phyloP scores from a whole-genome alignment of 2,797 vertebrate genomes.

The Propithecus deckenii region DNA sequence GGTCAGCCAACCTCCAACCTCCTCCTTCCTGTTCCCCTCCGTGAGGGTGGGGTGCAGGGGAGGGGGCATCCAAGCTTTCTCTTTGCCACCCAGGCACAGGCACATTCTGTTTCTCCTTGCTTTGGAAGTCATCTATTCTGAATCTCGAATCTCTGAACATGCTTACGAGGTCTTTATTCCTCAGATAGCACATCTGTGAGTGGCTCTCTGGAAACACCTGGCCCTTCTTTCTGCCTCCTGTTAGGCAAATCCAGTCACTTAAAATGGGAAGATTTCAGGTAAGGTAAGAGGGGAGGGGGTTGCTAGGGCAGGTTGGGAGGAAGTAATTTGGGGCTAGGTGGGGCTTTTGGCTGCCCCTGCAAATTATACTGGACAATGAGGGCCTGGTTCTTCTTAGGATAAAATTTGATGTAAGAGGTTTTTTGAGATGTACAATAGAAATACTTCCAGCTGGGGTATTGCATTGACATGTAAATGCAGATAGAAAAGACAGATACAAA shows the following conservation, averaged over 20 bases:
- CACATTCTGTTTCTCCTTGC: background rate
- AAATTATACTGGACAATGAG: background rate
- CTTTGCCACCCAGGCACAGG: background rate
- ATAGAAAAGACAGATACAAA: background rate
- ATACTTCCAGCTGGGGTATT: background rate
- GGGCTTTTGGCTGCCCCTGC: background rate
- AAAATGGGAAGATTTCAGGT: background rate
- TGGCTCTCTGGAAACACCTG: background rate
- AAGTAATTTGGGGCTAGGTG: background rate
- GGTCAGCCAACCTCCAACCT: too few species aligned
- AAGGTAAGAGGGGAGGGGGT: background rate
- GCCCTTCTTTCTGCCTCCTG: background rate
- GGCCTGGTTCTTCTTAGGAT: background rate
- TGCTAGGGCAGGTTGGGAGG: background rate
- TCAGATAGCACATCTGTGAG: background rate
- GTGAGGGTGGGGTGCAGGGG: accelerated
- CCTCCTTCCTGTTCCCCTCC: background rate
- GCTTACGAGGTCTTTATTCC: background rate
- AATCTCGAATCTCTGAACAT: background rate
- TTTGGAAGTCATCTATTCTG: background rate
- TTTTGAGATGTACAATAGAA: background rate
- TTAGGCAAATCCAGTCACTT: background rate
- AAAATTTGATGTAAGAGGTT: background rate
- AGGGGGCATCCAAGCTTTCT: too few species aligned
- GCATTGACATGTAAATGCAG: background rate